Base-by-base conservation (phyloP, 2,113 vertebrate species). In the Galbula dea region DNA sequence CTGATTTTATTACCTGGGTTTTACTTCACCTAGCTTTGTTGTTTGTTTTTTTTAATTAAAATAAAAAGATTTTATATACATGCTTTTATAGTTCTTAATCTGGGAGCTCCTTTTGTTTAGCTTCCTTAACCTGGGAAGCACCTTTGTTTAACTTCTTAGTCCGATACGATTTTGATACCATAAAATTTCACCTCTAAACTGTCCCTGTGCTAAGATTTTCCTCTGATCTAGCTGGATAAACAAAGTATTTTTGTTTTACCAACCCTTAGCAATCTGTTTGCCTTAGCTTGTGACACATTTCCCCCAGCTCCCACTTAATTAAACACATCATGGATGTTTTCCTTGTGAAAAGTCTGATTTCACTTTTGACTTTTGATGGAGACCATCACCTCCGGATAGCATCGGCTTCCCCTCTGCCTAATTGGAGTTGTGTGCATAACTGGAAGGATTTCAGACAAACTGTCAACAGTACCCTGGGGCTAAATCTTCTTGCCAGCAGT, bases 391-490 rank as follows among this genome's bases (percentile, higher is more conserved):
- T 94, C 90, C 4, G 4, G 46, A 86, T 90, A 88, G 82, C 15
- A 2, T 73, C 58, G 36, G 69, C 75, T 95, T 94, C 79, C 83
- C 65, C 63, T 76, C 67, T 69, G 89, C 92, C 88, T 94, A 94
- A 96, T 91, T 96, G 92, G 92, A 86, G 79, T 43, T 76, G 66
- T 12, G 58, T 36, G 11, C 87, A 3, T 55, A 69, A 85, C 79
- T 27, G 91, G 85, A 83, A 94, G 75, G 34, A 10, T 94, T 94
- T 85, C 92, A 93, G 85, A 93, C 78, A 66, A 95, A 4, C 93
- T 94, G 93, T 93, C 92, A 95, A 8, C 85, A 83, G 63, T 77
- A 77, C 88, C 96, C 95, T 88, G 88, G 75, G 92, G 95, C 95
- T 96, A 86, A 82, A 83, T 85, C 88, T 86, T 77, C 71, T 45